Evolutionary conservation across 2,888 invertebrate species (phyloP), one percentile per base, ranked within the genome.

Genomic region (Andrena marginata): DNA sequence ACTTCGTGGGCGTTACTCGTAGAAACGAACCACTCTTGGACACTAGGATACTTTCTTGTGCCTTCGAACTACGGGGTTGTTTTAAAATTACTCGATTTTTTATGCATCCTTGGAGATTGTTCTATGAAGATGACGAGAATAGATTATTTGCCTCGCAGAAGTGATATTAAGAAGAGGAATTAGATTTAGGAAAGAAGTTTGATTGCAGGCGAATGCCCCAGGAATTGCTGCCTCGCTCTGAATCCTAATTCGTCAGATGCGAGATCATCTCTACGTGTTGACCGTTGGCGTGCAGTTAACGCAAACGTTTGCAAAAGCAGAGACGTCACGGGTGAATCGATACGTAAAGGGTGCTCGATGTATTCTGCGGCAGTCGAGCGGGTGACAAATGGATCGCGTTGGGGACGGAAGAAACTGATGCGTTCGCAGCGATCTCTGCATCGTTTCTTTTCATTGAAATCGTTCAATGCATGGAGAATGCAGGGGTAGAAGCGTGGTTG

Each of bases 281-380:
- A n/a, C 35, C n/a, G 20, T 29, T 26, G 31, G 26, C 5, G 42
- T 1, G 13, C 42, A 42, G 42, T 42, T 23, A 33, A 16, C 20
- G 33, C 16, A 62, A 56, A 63, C 48, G 16, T 10, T 49, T 63
- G 42, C 59, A 63, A 70, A 48, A 48, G 33, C 31, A 29, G 13
- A 56, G 42, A n/a, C 35, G 16, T 26, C 42, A 16, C 42, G 59
- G 6, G 23, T 29, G 72, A 71, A 77, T 77, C 77, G 77, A 77
- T 77, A 49, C 16, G 16, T 71, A 42, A 48, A 49, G 72, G 49
- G 35, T 56, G 56, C 63, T 72, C 72, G 72, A 62, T 49, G 48
- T 10, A 72, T 54, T 62, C 77, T 56, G 64, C 20, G 64, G 49
- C 56, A 71, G 63, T 33, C 59, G 29, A 60, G 72, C 33, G 13